These are phyloP conservation scores for Hafferia zeledoni DNA, from an alignment of 2,797 vertebrate species.

Conservation along the genomic window DNA sequence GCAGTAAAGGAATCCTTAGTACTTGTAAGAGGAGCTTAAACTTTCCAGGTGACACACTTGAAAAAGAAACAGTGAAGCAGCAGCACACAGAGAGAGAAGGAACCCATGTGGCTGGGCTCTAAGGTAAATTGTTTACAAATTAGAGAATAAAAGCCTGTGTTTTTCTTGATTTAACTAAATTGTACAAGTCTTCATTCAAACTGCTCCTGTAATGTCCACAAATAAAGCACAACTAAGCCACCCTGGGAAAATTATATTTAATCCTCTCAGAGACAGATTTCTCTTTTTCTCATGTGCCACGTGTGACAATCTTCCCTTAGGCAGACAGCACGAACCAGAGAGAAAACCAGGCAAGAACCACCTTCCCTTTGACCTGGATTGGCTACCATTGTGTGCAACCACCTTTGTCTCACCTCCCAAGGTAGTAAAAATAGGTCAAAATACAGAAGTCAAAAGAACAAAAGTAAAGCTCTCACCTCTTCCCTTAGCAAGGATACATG, in stretches of 20 bases:
- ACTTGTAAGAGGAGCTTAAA: neutral
- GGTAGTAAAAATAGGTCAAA: neutral
- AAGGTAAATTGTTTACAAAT: neutral
- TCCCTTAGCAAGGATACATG: fast-evolving
- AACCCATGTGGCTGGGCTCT: fast-evolving
- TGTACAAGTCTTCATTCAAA: neutral
- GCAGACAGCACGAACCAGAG: neutral
- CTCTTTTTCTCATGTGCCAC: fast-evolving
- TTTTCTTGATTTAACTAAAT: neutral
- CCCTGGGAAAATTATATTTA: neutral
- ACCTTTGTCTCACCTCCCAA: neutral
- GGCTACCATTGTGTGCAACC: fast-evolving
- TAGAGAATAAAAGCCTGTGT: fast-evolving
- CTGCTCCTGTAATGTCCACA: fast-evolving
- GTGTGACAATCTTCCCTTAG: neutral
- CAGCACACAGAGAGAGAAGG: neutral
- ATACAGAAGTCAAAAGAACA: neutral
- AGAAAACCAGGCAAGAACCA: neutral
- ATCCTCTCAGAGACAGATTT: neutral
- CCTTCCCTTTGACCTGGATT: neutral
- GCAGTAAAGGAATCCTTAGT: neutral
- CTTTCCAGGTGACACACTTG: fast-evolving
- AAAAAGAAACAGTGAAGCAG: neutral
- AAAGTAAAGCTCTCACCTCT: neutral
- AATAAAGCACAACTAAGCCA: neutral